Base-by-base conservation (phyloP, 1,140 invertebrate species). In the Cotesia chilonis region DNA sequence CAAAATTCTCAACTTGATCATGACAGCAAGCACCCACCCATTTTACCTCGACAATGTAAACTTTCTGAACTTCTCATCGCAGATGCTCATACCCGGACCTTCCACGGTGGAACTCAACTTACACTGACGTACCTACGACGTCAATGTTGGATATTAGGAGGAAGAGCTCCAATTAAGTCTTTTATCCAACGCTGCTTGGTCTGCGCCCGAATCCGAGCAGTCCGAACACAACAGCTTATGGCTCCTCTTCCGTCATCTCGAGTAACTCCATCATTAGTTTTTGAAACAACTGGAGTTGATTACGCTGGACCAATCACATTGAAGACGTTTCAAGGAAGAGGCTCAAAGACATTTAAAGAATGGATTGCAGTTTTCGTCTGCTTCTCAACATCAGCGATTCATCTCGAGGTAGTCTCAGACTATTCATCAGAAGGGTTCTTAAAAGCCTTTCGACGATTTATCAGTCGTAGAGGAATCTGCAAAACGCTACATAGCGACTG, bases 291-390 rank as follows among this genome's bases (percentile, higher is more conserved):
- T 57, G 82, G 81, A 4, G 59, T 82, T 0, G 79, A 84, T 72
- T 81, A 75, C 63, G 76, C 75, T 28, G 80, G 78, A n/a, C 80
- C 81, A 4, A 67, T 85, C 4, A 37, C 74, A 0, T 63, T 84
- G 0, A 81, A 80, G 73, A 75, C 37, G 4, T 73, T 60, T 14
- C 71, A 68, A 3, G 71, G 71, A 6, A 55, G 74, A 20, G 73
- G 73, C 37, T 61, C 57, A 20, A 70, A 71, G 12, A 74, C 68
- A 12, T 71, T 65, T 2, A 84, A 80, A 36, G 71, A 52, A 0
- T 83, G 80, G 37, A 72, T 82, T 0, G 73, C 70, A 12, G 38
- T 79, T 0, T 80, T 82, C 51, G 75, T 78, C 1, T 80, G 79
- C 14, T 75, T 78, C 5, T 47, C 57, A 2, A 80, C 76, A 0